Base-by-base conservation (phyloP, 1,140 invertebrate genomes). In the Cecropterus lyciades region DNA sequence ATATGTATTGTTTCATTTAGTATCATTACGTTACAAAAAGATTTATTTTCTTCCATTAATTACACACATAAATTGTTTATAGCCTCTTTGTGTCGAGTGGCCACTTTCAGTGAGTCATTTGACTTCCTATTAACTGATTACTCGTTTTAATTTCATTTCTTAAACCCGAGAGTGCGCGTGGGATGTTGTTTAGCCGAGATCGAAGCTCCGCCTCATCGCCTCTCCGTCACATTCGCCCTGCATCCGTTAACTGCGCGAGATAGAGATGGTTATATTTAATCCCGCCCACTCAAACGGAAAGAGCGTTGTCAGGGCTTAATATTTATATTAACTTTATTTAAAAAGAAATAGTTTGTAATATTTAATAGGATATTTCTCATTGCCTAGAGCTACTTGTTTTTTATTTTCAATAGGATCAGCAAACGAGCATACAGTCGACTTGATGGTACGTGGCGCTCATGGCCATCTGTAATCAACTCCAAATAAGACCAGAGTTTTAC, bases 181-280 rank as follows among this genome's bases (percentile, higher is more conserved):
- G 80, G 82, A 65, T 56, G 80, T 40, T 16, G 27, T 40, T 55
- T 40, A 40, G 71, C 73, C 69, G 63, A 43, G 45, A 48, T 46
- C 42, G 60, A 66, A 52, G 57, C 82, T 67, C 82, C 84, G 77
- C 84, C 84, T 77, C 57, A 3, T n/a, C 3, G 9, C 14, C 51
- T 16, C 30, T 37, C 30, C 15, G n/a, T 53, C 75, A 55, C 67
- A 16, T 37, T 73, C 53, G 0, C 52, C 17, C 62, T 17, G 20
- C 11, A 11, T 56, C 53, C 37, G 33, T 43, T 14, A n/a, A 7
- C 37, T 56, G 33, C 4, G 53, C 11, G 11, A 43, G 53, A 56
- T 24, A 56, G 53, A 56, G 33, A 56, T 40, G 11, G 53, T 37
- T 37, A 37, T 17, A 17, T n/a, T 24, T 13, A 62, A 40, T 9